Conservation (phyloP, 2,888 invertebrate species). For the Melipona beecheii region DNA sequence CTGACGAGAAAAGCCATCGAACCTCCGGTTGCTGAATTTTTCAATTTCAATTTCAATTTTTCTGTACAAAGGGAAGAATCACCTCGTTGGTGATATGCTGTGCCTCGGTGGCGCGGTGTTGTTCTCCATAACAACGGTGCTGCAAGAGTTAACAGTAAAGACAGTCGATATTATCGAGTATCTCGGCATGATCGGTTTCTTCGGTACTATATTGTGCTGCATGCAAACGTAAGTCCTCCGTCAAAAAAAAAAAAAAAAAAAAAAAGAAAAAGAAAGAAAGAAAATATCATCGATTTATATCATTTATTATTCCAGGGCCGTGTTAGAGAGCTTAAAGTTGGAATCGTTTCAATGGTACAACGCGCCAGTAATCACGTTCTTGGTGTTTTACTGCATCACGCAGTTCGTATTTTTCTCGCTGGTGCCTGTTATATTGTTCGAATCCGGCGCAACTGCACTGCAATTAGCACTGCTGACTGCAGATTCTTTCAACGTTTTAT, state of each 20-base stretch:
- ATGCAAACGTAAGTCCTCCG: constrained; percentile 89
- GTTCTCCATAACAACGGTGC: constrained; percentile 92
- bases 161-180: constrained; percentile 91
- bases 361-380: constrained; percentile 86
- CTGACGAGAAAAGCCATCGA: background rate
- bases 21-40: background rate
- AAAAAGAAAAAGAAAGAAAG: too few species aligned
- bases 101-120: constrained; percentile 91
- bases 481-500: constrained; percentile 93
- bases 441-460: constrained; percentile 92
- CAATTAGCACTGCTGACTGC: constrained; percentile 93
- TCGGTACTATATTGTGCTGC: constrained; percentile 91
- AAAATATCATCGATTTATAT: background rate
- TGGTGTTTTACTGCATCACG: constrained; percentile 88
- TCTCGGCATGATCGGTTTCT: constrained; percentile 92
- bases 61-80: constrained; percentile 88
- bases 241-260: background rate
- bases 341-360: constrained; percentile 88
- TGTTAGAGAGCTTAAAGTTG: constrained; percentile 89
- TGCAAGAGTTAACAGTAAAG: constrained; percentile 93
- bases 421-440: constrained; percentile 90
- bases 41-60: background rate
- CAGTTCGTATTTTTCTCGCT: constrained; percentile 92
- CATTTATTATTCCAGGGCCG: constrained; percentile 82
- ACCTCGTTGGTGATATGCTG: constrained; percentile 92